Base-by-base conservation (phyloP, 2,797 vertebrate species). In the Gallinago solitaria region DNA sequence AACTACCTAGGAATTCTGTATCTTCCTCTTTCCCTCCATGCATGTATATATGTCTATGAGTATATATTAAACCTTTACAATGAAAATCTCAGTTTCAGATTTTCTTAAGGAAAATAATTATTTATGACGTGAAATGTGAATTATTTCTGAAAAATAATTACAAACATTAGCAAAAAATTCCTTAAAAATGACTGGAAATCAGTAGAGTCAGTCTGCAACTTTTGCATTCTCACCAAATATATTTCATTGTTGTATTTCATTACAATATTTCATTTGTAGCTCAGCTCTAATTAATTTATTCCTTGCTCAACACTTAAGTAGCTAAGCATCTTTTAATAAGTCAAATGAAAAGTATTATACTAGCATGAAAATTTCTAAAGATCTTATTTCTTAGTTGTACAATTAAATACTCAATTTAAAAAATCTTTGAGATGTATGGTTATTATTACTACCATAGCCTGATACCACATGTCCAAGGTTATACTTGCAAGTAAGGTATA, bases 261-360 rank as follows among this genome's bases (percentile, higher is more conserved):
- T 39, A 39, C 12, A 3, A 25, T 32, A 35, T 51, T 37, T 76
- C 10, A 51, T 84, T 85, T 80, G 47, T 80, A 77, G 19, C 27
- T 89, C 70, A 69, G n/a, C 13, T 57, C 12, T 73, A 84, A 87
- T 69, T 86, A 92, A 82, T 86, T 77, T 67, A 63, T 80, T 69
- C 57, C 18, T 91, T 68, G 11, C 23, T 90, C 28, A 74, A 35
- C 48, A 54, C 20, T 80, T 94, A 13, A 81, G 51, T 50, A 65
- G 59, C 33, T 61, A 85, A 83, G 41, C 5, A 32, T 63, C 27
- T 85, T 64, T 53, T 64, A 83, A 39, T 47, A 60, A 67, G 12
- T 39, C 30, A 79, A 16, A 77, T 47, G 5, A 82, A 81, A 81
- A 88, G 4, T 12, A 53, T 2, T 28, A 4, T n/a, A 59, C 5